These are phyloP conservation scores for Alcedo quadribrachys DNA, from an alignment of 2,797 vertebrate genomes.

Conservation along the genomic window DNA sequence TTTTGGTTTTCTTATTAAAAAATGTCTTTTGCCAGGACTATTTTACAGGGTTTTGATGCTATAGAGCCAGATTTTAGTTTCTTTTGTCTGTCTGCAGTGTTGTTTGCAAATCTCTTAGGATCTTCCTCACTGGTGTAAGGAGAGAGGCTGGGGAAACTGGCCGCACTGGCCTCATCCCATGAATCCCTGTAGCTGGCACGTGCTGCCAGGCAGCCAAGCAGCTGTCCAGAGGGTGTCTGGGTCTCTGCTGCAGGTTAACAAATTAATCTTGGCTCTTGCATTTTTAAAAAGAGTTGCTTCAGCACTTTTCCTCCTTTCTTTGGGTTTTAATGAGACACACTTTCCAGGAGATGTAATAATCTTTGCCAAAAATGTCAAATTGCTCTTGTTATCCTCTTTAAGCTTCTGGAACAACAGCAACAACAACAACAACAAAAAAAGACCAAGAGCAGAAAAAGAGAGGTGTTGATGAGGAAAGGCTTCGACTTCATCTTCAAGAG, in stretches of 20 bases:
- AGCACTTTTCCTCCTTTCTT: conserved; percentile 47
- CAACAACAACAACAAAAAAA: background rate
- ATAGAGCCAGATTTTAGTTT: background rate
- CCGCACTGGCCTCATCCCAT: background rate
- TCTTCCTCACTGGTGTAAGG: background rate
- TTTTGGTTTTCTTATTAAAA: background rate
- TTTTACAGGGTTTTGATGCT: background rate
- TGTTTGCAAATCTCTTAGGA: background rate
- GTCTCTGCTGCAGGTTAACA: background rate
- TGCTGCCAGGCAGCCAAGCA: background rate
- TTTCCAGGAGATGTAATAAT: conserved; percentile 59
- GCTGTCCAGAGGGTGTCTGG: background rate
- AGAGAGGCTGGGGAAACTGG: background rate
- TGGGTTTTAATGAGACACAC: conserved; percentile 50
- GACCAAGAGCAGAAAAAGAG: background rate
- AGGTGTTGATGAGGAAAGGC: background rate
- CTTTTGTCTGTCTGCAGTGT: background rate
- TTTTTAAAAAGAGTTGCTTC: conserved; percentile 45
- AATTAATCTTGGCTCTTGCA: conserved; percentile 48
- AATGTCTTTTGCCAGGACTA: background rate
- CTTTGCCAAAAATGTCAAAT: conserved; percentile 49
- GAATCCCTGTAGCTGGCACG: fast-evolving
- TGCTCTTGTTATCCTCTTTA: conserved; percentile 40
- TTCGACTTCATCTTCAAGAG: background rate
- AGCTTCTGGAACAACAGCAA: conserved; percentile 44